Evolutionary conservation across 2,888 invertebrate genomes (phyloP), one percentile per base, ranked within the genome.

Genomic region (Cataglyphis rosenhaueri): DNA sequence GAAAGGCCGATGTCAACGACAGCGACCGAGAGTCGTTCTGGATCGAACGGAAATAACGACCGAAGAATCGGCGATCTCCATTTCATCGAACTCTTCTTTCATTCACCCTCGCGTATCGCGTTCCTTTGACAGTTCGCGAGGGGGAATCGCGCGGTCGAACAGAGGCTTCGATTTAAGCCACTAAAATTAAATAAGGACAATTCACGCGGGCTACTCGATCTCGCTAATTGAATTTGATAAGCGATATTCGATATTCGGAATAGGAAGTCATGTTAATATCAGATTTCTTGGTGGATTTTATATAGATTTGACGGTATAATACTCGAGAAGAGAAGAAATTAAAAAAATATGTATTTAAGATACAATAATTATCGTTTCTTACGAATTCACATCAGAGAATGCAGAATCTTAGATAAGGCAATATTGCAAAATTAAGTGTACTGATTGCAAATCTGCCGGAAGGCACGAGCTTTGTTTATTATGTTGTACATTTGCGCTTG

Each of bases 41-140:
- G 84, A 86, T 88, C 86, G 85, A 86, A 71, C 87, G 87, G 87
- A 90, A 92, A 92, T 89, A 92, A 90, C 86, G 85, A 83, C 70
- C 85, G 81, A 90, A 91, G 90, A 91, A 91, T 89, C 88, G 35
- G 29, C n/a, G 71, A 83, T 48, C 73, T 32, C 75, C 52, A n/a
- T 48, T n/a, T 44, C 35, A 59, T 44, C 59, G 21, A 32, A 44
- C 25, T 35, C 35, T 70, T 78, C 59, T 78, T 68, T 79, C 44
- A 79, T 35, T 44, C 59, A 59, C 8, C 32, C 41, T 57, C 57
- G 38, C 59, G 48, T 8, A 35, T 35, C 15, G 15, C 44, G 1
- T 64, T 25, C 48, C 59, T 65, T 18, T 41, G 29, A 38, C 41
- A 73, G 73, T 15, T 48, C 59, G 32, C 29, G 82, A 66, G 61